phyloP scores from a whole-genome alignment of 2,797 vertebrate genomes.

The Clarias platycephalus region DNA sequence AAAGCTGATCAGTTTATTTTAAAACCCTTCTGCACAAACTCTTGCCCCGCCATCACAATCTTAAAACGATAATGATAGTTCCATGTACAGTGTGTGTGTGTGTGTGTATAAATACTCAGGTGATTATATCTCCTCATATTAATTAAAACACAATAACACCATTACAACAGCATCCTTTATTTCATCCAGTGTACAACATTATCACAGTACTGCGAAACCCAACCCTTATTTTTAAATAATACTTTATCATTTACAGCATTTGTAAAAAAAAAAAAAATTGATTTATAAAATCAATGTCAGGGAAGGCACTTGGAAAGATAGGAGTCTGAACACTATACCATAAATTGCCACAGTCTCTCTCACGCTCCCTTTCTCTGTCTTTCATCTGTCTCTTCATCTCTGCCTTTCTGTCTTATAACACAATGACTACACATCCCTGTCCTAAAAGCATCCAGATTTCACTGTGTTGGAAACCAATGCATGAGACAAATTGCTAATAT shows the following conservation, averaged over 20 bases:
- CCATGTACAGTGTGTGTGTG: too few species aligned
- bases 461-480: background rate
- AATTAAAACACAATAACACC: background rate
- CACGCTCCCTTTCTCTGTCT: background rate
- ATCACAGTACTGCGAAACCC: background rate
- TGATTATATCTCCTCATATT: background rate
- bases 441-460: background rate
- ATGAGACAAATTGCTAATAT: background rate
- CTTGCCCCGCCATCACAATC: too few species aligned
- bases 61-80: too few species aligned
- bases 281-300: background rate
- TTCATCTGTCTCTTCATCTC: background rate
- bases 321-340: background rate
- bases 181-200: background rate
- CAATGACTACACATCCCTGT: background rate
- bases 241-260: background rate
- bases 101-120: too few species aligned
- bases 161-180: background rate
- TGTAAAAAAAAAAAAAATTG: background rate
- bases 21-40: too few species aligned
- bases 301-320: slow-evolving; percentile 25
- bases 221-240: background rate
- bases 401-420: background rate
- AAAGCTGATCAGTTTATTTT: too few species aligned
- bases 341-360: background rate